phyloP scores from a whole-genome alignment of 2,113 vertebrate genomes.

The Psilopogon haemacephalus region DNA sequence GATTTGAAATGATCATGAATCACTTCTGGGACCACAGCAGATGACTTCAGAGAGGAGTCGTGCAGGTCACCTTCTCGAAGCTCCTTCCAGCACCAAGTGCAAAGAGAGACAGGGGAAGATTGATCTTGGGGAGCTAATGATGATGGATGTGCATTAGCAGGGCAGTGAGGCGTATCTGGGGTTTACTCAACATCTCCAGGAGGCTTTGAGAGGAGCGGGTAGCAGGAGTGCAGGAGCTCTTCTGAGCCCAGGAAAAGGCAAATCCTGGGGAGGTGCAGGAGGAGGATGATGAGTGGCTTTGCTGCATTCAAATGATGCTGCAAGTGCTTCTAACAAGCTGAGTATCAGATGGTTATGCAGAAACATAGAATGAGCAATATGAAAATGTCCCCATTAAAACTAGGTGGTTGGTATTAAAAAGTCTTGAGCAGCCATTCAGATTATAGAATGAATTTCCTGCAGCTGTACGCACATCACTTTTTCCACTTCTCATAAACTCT shows the following conservation, averaged over 20 bases:
- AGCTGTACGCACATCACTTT: constrained; percentile 56
- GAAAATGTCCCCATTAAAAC: constrained; percentile 56
- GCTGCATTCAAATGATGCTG: constrained; percentile 41
- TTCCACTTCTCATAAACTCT: constrained; percentile 44
- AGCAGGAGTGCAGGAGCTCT: neutral
- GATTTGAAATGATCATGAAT: constrained; percentile 59
- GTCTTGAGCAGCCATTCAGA: constrained; percentile 50
- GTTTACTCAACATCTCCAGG: neutral
- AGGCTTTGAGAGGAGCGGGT: neutral
- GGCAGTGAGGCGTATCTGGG: neutral
- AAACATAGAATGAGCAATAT: constrained; percentile 41
- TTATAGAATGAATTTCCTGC: constrained; percentile 58
- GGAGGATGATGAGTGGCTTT: constrained; percentile 16
- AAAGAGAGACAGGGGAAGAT: constrained; percentile 7
- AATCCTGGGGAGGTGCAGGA: constrained; percentile 20
- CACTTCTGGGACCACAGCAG: constrained; percentile 48
- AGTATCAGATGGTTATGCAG: constrained; percentile 53
- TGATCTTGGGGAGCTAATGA: neutral
- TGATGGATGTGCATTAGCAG: neutral
- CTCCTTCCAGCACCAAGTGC: neutral
- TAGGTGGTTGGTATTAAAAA: constrained; percentile 59
- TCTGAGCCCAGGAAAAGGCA: constrained; percentile 21
- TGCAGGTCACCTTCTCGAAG: neutral
- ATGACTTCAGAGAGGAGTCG: constrained; percentile 2
- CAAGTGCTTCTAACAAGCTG: constrained; percentile 4